Base-by-base conservation (phyloP, 2,888 invertebrate species). In the Rhingia campestris region DNA sequence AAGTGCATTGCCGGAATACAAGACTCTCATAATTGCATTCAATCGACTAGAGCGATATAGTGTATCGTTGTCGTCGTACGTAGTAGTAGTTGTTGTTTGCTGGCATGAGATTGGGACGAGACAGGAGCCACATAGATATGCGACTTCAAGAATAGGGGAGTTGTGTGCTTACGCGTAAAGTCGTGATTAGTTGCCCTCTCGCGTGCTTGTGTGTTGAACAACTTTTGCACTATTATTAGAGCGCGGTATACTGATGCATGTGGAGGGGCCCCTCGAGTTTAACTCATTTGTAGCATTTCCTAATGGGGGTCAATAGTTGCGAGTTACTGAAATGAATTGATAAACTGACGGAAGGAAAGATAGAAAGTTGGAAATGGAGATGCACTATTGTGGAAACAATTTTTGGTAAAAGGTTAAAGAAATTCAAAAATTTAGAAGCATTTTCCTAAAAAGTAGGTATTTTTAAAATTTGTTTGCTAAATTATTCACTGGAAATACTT, bases 1-100 rank as follows among this genome's bases (percentile, higher is more conserved):
- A 90, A 90, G 89, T 90, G 89, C 90, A 90, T 90, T 90, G 89
- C 88, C 89, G 88, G 89, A 75, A 37, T 82, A 69, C 73, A 69
- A 69, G 58, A 64, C 74, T 84, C 79, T 61, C 69, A 80, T 84
- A 84, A 84, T 84, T 84, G 70, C 84, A 84, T 80, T 80, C 79
- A 22, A 72, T 53, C 69, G 45, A 54, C 43, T 14, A 66, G 67
- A n/a, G 53, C 12, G 49, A 22, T 22, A 53, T 56, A 10, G 45
- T 64, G n/a, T 45, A 47, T 41, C 58, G 66, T 47, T 32, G 41
- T 14, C 39, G 49, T 70, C 41, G 69, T 35, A 59, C 12, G 39
- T 39, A 39, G 39, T 39, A 22, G 2, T 2, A 22, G 22, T 22
- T 22, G 22, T 43, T 41, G 58, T 41, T 41, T 5, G 41, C n/a